Conservation (phyloP, 2,113 vertebrate species). For the Megaleporinus macrocephalus region DNA sequence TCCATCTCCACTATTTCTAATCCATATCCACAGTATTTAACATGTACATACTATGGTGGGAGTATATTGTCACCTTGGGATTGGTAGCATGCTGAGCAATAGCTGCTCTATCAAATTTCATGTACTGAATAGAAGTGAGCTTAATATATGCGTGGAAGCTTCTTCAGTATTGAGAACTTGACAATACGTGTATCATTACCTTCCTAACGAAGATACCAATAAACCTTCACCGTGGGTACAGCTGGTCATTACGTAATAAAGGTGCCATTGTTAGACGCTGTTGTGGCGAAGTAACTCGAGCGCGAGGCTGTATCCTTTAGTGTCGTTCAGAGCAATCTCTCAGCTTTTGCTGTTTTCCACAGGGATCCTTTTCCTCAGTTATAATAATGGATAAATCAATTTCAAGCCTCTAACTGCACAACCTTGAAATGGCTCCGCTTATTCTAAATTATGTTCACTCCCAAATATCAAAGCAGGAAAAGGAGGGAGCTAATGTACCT, state of each 20-base stretch:
- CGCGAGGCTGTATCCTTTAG: background rate
- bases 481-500: background rate
- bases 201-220: too few relatives aligned
- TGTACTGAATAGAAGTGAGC: too few relatives aligned
- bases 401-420: conserved; percentile 18
- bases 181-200: too few relatives aligned
- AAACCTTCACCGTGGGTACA: too few relatives aligned
- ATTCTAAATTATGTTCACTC: background rate
- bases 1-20: too few relatives aligned
- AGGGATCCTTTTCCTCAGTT: background rate
- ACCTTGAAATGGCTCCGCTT: conserved; percentile 16
- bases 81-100: too few relatives aligned
- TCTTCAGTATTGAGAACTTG: too few relatives aligned
- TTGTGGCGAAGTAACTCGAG: background rate
- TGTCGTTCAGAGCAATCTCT: background rate
- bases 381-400: conserved; percentile 26
- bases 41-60: too few relatives aligned
- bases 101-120: too few relatives aligned
- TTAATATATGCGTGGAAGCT: too few relatives aligned
- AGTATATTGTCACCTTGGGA: too few relatives aligned
- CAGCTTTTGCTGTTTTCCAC: background rate
- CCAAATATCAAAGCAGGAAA: background rate
- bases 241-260: background rate
- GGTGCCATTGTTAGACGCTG: background rate
- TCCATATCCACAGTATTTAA: too few relatives aligned